Percentiles rank a stretch among this genome's conserved stretches.
Conservation (phyloP, 2,888 invertebrate genomes). For the Anthrax anthrax region DNA sequence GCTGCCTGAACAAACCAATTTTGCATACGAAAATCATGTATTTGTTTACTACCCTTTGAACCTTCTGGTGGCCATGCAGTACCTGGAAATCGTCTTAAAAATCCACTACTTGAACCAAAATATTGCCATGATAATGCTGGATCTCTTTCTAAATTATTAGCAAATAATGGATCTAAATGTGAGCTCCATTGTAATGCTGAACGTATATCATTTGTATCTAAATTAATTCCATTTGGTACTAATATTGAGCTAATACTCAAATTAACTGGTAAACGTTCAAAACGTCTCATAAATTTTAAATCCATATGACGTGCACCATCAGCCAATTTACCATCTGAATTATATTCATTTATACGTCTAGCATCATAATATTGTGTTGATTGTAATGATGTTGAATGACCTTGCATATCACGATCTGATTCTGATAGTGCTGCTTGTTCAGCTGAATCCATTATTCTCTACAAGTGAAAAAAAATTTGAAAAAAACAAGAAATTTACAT, state of each 20-base stretch:
- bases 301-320: conserved; percentile 56
- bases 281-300: conserved; percentile 64
- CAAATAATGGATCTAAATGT: conserved; percentile 76
- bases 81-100: conserved; percentile 92
- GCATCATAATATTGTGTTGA: conserved; percentile 52
- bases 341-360: conserved; percentile 64
- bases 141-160: conserved; percentile 79
- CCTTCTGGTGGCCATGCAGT: conserved; percentile 77
- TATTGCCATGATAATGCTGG: conserved; percentile 96
- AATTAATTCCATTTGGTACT: conserved; percentile 46
- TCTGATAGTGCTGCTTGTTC: conserved; percentile 72
- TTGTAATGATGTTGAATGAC: conserved; percentile 33
- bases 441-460: conserved; percentile 86
- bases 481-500: neutral
- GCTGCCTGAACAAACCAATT: conserved; percentile 97
- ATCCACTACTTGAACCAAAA: conserved; percentile 92
- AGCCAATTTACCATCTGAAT: conserved; percentile 56
- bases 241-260: conserved; percentile 76
- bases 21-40: conserved; percentile 88
- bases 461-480: conserved; percentile 19
- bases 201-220: conserved; percentile 54
- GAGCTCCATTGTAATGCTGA: conserved; percentile 92
- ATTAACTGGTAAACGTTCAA: conserved; percentile 75
- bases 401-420: conserved; percentile 40
- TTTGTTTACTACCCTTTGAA: conserved; percentile 59